These are phyloP conservation scores for Aleadryas rufinucha DNA, from an alignment of 2,113 vertebrate genomes.

Conservation along the genomic window DNA sequence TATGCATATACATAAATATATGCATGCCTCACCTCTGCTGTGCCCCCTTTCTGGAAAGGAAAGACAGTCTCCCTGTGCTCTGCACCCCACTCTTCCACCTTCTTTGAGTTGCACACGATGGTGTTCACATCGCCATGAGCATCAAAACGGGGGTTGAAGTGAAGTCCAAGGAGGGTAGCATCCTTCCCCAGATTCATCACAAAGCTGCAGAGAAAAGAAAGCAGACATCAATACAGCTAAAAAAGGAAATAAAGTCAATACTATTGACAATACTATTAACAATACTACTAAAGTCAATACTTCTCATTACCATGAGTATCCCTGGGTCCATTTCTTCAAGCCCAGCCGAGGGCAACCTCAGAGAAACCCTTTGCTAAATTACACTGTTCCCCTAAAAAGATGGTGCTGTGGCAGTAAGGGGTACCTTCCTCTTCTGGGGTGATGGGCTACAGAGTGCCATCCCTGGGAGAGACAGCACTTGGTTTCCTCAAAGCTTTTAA, in stretches of 20 bases:
- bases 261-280: too few species aligned
- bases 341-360: not conserved
- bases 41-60: constrained; percentile 77
- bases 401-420: not conserved
- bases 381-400: not conserved
- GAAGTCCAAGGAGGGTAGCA: constrained; percentile 74
- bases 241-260: not conserved
- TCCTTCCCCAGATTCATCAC: constrained; percentile 83
- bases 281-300: not conserved
- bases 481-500: not conserved
- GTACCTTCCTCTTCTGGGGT: not conserved
- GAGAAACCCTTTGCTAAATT: not conserved
- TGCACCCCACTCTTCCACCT: constrained; percentile 77
- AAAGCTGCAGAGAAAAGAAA: constrained; percentile 74
- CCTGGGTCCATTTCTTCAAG: not conserved
- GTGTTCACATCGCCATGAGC: constrained; percentile 73
- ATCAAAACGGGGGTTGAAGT: constrained; percentile 90
- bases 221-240: not conserved
- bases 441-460: not conserved
- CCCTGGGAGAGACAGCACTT: not conserved
- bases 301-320: not conserved
- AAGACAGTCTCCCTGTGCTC: constrained; percentile 83
- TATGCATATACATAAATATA: not conserved
- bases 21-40: constrained; percentile 72
- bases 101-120: constrained; percentile 87